Conservation (phyloP, 2,888 invertebrate species). For the Osmoderma eremita region DNA sequence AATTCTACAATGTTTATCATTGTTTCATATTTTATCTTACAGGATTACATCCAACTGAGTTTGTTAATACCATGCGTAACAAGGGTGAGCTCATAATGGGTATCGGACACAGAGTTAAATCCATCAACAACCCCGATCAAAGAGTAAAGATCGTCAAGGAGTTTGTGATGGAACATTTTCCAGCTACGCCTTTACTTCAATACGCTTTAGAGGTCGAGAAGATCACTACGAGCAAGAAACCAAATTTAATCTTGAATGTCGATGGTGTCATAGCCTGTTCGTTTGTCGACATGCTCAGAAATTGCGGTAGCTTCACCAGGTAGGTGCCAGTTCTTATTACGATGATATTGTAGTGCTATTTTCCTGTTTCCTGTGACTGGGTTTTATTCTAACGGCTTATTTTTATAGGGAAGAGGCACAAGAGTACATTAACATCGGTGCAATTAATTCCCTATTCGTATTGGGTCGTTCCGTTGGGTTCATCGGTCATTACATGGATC, state of each 20-base stretch:
- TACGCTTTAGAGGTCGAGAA: conserved; percentile 98
- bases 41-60: conserved; percentile 95
- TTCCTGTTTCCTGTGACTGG: background rate
- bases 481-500: conserved; percentile 98
- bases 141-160: conserved; percentile 97
- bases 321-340: conserved; percentile 60
- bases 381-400: conserved; percentile 4
- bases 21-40: conserved; percentile 55
- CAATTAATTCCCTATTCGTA: conserved; percentile 98
- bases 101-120: conserved; percentile 92
- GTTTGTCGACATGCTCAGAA: conserved; percentile 95
- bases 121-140: conserved; percentile 98
- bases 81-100: conserved; percentile 99
- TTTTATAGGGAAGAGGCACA: conserved; percentile 88
- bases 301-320: conserved; percentile 94
- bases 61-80: conserved; percentile 97
- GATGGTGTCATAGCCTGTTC: conserved; percentile 98
- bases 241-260: conserved; percentile 99
- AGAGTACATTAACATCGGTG: conserved; percentile 96
- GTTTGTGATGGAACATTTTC: conserved; percentile 93
- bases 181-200: conserved; percentile 90
- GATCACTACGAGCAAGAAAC: conserved; percentile 99
- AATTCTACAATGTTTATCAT: background rate
- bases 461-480: conserved; percentile 98
- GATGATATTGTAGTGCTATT: conserved; percentile 1